Conservation (phyloP, 2,113 vertebrate species). For the Anoplopoma fimbria region DNA sequence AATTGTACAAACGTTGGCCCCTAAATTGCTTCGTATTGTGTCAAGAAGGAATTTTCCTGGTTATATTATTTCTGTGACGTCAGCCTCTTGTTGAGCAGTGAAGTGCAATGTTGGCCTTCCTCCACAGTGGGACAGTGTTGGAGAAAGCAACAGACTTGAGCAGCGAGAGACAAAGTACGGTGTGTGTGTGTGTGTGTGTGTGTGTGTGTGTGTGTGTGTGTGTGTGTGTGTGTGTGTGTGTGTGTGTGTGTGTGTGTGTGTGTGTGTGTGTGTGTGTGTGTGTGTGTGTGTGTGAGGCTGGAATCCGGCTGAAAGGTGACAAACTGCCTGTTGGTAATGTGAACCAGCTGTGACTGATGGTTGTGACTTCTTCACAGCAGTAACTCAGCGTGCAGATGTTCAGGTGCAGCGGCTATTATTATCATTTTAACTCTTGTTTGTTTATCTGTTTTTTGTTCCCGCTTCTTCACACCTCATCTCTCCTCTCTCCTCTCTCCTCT, state of each 20-base stretch:
- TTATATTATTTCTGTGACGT: constrained; percentile 16
- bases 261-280: not conserved
- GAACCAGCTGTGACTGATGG: constrained; percentile 65
- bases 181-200: constrained; percentile 15
- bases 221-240: constrained; percentile 4
- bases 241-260: constrained; percentile 17
- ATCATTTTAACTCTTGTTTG: constrained; percentile 31
- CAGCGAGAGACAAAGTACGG: not conserved
- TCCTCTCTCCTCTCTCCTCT: not conserved
- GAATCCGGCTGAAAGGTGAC: constrained; percentile 71
- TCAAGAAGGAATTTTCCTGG: not conserved
- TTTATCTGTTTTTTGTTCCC: constrained; percentile 28
- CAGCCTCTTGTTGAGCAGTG: constrained; percentile 21
- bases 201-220: constrained; percentile 20
- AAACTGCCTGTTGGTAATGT: constrained; percentile 69
- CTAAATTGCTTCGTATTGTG: not conserved
- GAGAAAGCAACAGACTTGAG: constrained; percentile 15
- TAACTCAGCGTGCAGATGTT: constrained; percentile 43
- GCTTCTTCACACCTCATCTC: not conserved
- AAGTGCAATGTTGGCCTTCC: constrained; percentile 45
- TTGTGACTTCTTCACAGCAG: constrained; percentile 46
- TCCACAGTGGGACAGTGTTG: constrained; percentile 66
- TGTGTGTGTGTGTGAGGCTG: not conserved
- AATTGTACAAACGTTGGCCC: not conserved
- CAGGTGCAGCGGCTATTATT: constrained; percentile 4